Percentiles rank a stretch among this genome's conserved stretches.
Conservation (phyloP, 2,113 vertebrate genomes). For the Psephotus haematonotus region DNA sequence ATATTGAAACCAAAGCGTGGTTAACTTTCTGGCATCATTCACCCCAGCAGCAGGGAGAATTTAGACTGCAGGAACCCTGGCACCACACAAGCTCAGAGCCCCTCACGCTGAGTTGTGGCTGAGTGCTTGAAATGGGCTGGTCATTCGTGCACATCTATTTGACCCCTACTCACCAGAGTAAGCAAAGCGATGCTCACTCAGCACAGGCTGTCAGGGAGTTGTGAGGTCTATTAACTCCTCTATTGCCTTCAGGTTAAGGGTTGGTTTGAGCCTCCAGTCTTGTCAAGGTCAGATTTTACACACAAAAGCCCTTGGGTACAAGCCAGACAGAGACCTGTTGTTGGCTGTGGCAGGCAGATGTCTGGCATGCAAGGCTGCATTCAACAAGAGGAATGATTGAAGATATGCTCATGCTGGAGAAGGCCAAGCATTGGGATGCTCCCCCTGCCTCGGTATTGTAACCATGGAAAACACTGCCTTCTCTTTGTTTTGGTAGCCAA, state of each 20-base stretch:
- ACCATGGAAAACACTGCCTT: neutral
- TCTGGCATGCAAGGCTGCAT: neutral
- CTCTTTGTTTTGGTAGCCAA: neutral
- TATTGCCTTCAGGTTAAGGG: neutral
- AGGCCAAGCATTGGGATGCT: neutral
- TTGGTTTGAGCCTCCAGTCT: fast-evolving
- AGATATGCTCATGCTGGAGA: neutral
- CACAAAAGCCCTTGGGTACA: neutral
- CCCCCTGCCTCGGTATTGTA: neutral
- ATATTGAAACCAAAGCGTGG: neutral
- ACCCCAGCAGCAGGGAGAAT: neutral
- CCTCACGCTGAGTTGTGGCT: neutral
- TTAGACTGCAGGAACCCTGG: neutral
- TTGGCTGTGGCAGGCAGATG: neutral
- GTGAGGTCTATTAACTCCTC: neutral
- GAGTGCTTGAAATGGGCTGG: neutral
- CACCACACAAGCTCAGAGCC: neutral
- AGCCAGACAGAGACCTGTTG: neutral
- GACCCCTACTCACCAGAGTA: neutral
- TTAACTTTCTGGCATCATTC: neutral
- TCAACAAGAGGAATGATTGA: neutral
- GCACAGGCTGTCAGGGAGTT: neutral
- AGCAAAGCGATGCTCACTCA: neutral
- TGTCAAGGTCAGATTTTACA: neutral
- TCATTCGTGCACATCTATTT: neutral